A percentile compares a stretch with the other conserved stretches of the same genome.
Evolutionary conservation across 2,113 vertebrate species (phyloP).

Genomic region (Nibea albiflora): DNA sequence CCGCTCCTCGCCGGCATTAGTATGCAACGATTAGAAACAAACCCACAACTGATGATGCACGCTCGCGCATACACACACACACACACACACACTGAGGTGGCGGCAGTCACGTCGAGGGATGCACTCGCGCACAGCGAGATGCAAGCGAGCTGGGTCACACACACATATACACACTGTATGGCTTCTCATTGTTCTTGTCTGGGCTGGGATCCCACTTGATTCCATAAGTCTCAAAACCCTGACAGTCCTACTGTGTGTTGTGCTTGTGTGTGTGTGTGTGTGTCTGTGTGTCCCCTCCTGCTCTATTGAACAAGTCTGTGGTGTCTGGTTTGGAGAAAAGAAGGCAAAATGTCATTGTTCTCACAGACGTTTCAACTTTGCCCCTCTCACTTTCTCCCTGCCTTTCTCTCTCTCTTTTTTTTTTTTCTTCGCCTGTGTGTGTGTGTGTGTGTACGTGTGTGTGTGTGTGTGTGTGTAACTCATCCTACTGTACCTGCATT

Average conservation of each 20-base stretch:
- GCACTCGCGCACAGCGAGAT: constrained; percentile 26
- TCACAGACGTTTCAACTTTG: constrained; percentile 80
- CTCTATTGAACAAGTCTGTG: constrained; percentile 72
- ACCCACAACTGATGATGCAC: constrained; percentile 51
- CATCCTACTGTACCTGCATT: constrained; percentile 74
- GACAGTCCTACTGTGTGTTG: constrained; percentile 71
- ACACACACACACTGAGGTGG: constrained; percentile 9
- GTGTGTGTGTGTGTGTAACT: constrained; percentile 52
- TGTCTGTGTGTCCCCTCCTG: constrained; percentile 52
- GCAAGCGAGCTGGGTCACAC: constrained; percentile 48
- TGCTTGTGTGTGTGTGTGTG: constrained; percentile 43
- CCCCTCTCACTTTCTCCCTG: constrained; percentile 74
- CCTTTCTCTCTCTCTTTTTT: constrained; percentile 46
- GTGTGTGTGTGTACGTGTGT: constrained; percentile 26
- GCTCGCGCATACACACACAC: constrained; percentile 15
- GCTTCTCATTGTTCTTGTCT: constrained; percentile 71
- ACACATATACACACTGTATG: constrained; percentile 19
- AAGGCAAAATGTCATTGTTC: constrained; percentile 78
- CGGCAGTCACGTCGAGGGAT: constrained; percentile 5
- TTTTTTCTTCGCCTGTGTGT: background rate
- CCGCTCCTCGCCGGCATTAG: constrained; percentile 65
- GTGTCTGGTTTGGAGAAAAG: constrained; percentile 77
- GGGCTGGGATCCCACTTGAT: constrained; percentile 77
- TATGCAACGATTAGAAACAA: constrained; percentile 71
- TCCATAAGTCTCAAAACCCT: constrained; percentile 75